Percentiles rank a stretch among this genome's conserved stretches.
Conservation (phyloP, 2,113 vertebrate genomes). For the Cryptoleucopteryx plumbea region DNA sequence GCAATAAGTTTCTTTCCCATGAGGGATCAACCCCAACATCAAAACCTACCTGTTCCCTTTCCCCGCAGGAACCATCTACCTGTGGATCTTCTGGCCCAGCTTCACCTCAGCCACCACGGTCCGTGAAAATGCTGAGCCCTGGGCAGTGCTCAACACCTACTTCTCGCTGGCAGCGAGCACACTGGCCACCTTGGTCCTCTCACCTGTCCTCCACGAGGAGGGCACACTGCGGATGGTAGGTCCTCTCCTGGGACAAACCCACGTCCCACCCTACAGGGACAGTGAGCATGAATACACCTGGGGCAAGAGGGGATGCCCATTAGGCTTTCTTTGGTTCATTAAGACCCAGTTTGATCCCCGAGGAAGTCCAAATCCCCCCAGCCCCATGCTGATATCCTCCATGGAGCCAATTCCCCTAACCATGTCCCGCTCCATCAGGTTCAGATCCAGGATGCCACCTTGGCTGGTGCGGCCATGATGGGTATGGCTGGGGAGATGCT, state of each 20-base stretch:
- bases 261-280: rapidly evolving
- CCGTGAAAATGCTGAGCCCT: conserved; percentile 75
- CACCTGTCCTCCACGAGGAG: conserved; percentile 69
- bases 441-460: conserved; percentile 88
- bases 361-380: neutral
- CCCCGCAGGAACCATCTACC: conserved; percentile 83
- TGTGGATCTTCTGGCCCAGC: conserved; percentile 98
- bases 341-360: neutral
- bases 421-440: conserved; percentile 67
- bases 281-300: rapidly evolving
- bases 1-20: neutral
- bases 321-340: neutral
- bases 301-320: neutral
- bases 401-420: rapidly evolving
- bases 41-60: neutral
- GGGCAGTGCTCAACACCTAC: conserved; percentile 87
- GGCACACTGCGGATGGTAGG: conserved; percentile 85
- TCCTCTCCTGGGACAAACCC: neutral
- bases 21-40: neutral
- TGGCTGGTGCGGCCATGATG: conserved; percentile 82
- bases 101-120: conserved; percentile 81
- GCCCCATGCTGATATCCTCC: neutral
- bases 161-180: conserved; percentile 86
- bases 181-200: conserved; percentile 79
- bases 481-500: conserved; percentile 93